Evolutionary conservation across 1,140 invertebrate species (phyloP).

Genomic region (Pseudomyrmex gracilis): DNA sequence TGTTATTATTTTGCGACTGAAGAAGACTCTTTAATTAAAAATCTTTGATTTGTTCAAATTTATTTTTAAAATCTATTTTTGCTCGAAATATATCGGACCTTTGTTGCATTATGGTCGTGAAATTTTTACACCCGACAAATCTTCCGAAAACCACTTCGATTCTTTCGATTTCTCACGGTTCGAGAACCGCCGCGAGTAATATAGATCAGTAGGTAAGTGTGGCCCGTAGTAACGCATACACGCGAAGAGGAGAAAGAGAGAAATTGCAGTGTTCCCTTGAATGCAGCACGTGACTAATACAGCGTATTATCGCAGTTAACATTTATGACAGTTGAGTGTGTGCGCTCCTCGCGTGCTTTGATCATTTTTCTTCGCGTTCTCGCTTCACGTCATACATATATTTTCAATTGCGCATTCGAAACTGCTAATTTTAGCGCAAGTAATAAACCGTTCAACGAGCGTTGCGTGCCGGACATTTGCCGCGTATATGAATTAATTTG

Average conservation of each 20-base stretch:
- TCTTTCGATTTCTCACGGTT: constrained; percentile 44
- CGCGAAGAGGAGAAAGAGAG: constrained; percentile 46
- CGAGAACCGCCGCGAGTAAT: constrained; percentile 43
- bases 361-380: background rate
- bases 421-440: too few relatives aligned
- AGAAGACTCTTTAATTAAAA: too few relatives aligned
- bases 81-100: too few relatives aligned
- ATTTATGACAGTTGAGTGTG: constrained; percentile 17
- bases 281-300: constrained; percentile 54
- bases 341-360: constrained; percentile 2
- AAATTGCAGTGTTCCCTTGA: constrained; percentile 59
- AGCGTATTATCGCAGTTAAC: constrained; percentile 33
- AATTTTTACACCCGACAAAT: background rate
- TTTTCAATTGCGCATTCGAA: background rate
- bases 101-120: too few relatives aligned
- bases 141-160: background rate
- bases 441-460: too few relatives aligned
- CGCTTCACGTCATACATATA: background rate
- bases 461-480: too few relatives aligned
- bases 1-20: too few relatives aligned
- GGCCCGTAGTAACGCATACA: constrained; percentile 59
- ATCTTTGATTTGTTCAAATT: too few relatives aligned
- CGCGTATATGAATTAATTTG: too few relatives aligned
- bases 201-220: constrained; percentile 69
- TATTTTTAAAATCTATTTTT: too few relatives aligned